Base-by-base conservation (phyloP, 2,113 vertebrate genomes). In the Octodon degus region DNA sequence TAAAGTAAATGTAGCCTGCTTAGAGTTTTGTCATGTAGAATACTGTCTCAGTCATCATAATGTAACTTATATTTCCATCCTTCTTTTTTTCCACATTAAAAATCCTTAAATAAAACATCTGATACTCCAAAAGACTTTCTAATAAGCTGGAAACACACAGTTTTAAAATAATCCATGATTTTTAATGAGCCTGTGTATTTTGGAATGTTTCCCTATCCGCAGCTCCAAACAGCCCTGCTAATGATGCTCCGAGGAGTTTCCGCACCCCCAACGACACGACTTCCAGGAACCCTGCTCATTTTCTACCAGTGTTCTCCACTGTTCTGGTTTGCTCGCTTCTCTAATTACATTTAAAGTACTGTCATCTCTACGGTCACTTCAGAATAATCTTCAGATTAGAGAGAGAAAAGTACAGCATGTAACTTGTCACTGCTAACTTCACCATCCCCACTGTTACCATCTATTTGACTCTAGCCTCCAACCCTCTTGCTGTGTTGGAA, bases 41-140 rank as follows among this genome's bases (percentile, higher is more conserved):
- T 47, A 17, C 24, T 30, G 13, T 47, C 25, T 30, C 3, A 12
- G 74, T 30, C 12, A 77, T 77, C 40, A 4, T 77, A 77, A 27
- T 30, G 24, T 30, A 77, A 77, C 97, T 53, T 98, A 96, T 98
- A 97, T 98, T 98, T 98, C 98, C 98, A 96, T 97, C 94, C 81
- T 86, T 97, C 96, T 98, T 98, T 89, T 89, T 90, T 96, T 95
- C 92, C 95, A 98, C 95, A 98, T 97, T 97, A 94, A 94, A 96
- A 96, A 84, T 94, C 93, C 97, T 98, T 95, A 98, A 98, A 98
- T 98, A 98, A 99, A 98, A 98, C 95, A 97, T 98, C 98, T 98
- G 97, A 96, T 97, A 94, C 94, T 90, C 60, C 7, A 37, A 72
- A 72, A 72, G 70, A 24, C 34, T 60, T 86, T 76, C 13, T 77